A percentile compares a stretch with the other conserved stretches of the same genome.
phyloP scores from a whole-genome alignment of 2,113 vertebrate species.

The Platysternon megacephalum region DNA sequence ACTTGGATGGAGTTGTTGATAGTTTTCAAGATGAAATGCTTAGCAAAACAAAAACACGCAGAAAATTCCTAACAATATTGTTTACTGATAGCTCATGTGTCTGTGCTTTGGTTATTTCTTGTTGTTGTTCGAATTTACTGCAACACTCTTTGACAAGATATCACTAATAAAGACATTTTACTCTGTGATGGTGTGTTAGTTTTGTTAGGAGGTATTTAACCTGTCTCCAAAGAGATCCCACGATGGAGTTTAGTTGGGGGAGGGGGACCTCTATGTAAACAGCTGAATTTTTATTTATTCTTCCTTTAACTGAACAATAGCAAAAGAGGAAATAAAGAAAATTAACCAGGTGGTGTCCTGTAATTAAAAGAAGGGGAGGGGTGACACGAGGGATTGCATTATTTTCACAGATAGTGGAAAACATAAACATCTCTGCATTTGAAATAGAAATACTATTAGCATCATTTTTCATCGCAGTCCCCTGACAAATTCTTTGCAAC shows the following conservation, averaged over 20 bases:
- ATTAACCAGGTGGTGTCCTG: not conserved
- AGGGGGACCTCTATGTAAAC: not conserved
- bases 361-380: not conserved
- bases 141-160: not conserved
- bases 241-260: not conserved
- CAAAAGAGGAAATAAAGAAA: not conserved
- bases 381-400: not conserved
- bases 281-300: not conserved
- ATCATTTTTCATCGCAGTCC: not conserved
- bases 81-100: not conserved
- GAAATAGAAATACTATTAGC: not conserved
- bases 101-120: not conserved
- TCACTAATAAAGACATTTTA: not conserved
- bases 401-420: not conserved
- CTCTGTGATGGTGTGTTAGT: not conserved
- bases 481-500: not conserved
- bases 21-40: not conserved
- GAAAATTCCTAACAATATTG: not conserved
- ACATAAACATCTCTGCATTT: not conserved
- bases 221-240: not conserved
- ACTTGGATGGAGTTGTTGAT: not conserved
- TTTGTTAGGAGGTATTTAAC: not conserved
- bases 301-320: not conserved
- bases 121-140: not conserved
- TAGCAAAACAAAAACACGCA: rapidly evolving